A percentile compares a stretch with the other conserved stretches of the same genome.
phyloP scores from a whole-genome alignment of 2,113 vertebrate genomes.

The Cinclus mexicanus region DNA sequence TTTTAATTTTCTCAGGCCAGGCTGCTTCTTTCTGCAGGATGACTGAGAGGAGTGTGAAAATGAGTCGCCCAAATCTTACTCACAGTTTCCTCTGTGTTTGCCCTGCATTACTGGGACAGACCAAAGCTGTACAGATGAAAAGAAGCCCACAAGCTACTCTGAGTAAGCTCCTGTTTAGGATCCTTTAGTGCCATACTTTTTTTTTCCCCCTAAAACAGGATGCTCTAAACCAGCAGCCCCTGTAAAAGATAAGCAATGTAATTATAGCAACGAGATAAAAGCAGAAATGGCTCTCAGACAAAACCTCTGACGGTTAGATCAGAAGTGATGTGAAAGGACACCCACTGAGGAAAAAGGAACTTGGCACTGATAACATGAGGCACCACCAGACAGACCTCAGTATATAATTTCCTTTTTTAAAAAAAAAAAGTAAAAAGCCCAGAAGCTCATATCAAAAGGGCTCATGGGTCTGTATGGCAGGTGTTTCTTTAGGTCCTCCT shows the following conservation, averaged over 20 bases:
- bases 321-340: conserved; percentile 50
- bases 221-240: conserved; percentile 3
- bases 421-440: background rate
- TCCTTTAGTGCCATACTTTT: background rate
- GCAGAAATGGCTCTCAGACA: conserved; percentile 41
- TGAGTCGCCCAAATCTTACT: background rate
- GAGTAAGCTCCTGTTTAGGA: conserved; percentile 3
- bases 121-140: conserved; percentile 21
- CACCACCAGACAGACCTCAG: background rate
- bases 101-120: conserved; percentile 27
- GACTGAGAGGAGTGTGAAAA: conserved; percentile 30
- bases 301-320: conserved; percentile 24
- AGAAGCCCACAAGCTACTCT: background rate
- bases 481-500: background rate
- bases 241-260: conserved; percentile 60
- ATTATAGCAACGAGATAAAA: conserved; percentile 43
- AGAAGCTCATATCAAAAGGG: background rate
- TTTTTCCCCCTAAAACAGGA: background rate
- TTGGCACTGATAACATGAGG: background rate
- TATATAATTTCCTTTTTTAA: background rate
- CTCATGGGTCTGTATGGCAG: background rate
- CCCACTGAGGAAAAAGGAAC: conserved; percentile 18
- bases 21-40: background rate
- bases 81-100: conserved; percentile 3
- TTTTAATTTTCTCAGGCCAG: background rate